A percentile compares a stretch with the other conserved stretches of the same genome.
Evolutionary conservation across 2,113 vertebrate species (phyloP).

Genomic region (Mirza zaza): DNA sequence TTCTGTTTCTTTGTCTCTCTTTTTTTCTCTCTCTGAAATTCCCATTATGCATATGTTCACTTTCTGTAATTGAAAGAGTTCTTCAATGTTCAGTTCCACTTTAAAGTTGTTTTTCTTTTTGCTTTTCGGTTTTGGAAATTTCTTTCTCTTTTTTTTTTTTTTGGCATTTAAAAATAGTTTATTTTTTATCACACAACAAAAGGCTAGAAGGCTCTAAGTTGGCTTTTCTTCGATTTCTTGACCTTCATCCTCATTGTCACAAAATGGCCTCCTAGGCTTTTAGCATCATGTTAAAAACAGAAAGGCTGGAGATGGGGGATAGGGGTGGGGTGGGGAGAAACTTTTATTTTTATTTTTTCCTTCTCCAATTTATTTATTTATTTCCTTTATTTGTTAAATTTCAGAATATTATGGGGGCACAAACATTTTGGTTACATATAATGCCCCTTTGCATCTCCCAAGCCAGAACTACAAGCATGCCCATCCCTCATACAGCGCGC

Average conservation of each 20-base stretch:
- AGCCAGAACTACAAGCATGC: too few species aligned
- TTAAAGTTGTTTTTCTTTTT: neutral
- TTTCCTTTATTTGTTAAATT: too few species aligned
- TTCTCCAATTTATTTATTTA: neutral
- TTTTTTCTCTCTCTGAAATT: neutral
- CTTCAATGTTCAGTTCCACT: neutral
- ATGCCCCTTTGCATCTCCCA: too few species aligned
- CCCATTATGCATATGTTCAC: neutral
- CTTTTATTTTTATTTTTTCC: neutral
- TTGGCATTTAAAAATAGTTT: neutral
- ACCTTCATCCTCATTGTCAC: neutral
- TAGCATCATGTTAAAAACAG: neutral
- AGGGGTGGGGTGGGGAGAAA: neutral
- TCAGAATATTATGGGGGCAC: too few species aligned
- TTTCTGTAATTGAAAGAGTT: neutral
- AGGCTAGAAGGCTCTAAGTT: neutral
- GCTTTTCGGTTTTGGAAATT: neutral
- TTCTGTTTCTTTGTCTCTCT: neutral
- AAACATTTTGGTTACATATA: too few species aligned
- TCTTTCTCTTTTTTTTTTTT: neutral
- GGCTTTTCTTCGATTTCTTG: slow-evolving; percentile 13
- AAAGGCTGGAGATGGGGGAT: neutral
- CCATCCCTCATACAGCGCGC: too few species aligned
- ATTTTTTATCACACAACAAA: slow-evolving; percentile 20
- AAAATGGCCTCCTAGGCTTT: neutral